Base-by-base conservation (phyloP, 1,140 invertebrate species). In the Cotesia chilonis region DNA sequence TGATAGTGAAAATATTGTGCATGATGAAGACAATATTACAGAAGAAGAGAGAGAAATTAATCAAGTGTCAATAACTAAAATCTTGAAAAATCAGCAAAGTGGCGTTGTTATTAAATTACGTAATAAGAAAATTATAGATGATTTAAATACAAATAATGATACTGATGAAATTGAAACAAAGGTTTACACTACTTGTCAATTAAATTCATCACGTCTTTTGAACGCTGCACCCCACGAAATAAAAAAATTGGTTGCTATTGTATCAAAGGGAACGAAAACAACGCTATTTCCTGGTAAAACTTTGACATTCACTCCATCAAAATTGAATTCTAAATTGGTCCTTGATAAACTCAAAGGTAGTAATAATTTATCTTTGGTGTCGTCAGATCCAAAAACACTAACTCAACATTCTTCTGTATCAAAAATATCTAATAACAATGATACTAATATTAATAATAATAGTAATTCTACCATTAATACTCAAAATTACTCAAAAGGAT, bases 1-100 rank as follows among this genome's bases (percentile, higher is more conserved):
- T 47, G 81, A 85, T 74, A 84, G 84, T 79, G 74, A 80, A 0
- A 76, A 79, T 0, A 80, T 80, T 38, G 79, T 79, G 0, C 79
- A 81, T 51, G 76, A 80, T 74, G 41, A 47, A 10, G 69, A 78
- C 57, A 7, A 68, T 72, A 72, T 75, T n/a, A 4, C 14, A 59
- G 20, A 61, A 75, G 0, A 57, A 7, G 75, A 47, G 10, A 47
- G 41, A 47, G 41, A 47, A 28, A 5, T 1, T 64, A 75, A 74
- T 4, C 70, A 72, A 14, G 55, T 64, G 20, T 63, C 55, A 69
- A n/a, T 70, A 70, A 14, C 71, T 14, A 57, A 54, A 7, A 73
- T 77, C 3, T 37, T 37, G 1, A 76, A 76, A 52, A 73, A 75
- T n/a, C 64, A 74, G 4, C 59, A 66, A 4, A 70, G 77, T 28